Percentiles rank a stretch among this genome's conserved stretches.
These are phyloP conservation scores for Callaeas wilsoni DNA, from an alignment of 2,113 vertebrate genomes.

Conservation along the genomic window DNA sequence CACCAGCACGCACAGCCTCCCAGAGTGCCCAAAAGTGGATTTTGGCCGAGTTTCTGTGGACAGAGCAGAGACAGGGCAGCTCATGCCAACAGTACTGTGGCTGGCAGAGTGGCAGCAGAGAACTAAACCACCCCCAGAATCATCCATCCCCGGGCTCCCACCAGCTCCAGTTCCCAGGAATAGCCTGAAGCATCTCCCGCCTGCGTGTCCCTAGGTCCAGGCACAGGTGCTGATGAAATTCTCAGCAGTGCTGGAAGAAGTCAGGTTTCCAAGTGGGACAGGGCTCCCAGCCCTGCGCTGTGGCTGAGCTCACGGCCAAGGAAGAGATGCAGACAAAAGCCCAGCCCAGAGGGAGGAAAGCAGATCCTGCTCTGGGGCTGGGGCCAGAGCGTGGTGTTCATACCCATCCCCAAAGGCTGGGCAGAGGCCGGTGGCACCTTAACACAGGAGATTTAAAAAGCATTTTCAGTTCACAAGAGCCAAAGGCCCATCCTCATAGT, in stretches of 20 bases:
- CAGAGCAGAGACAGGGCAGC: not conserved
- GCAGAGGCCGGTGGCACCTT: not conserved
- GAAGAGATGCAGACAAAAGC: not conserved
- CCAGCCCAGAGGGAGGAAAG: not conserved
- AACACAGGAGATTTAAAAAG: not conserved
- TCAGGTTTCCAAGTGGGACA: fast-evolving
- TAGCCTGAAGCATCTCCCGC: not conserved
- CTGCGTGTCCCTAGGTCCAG: fast-evolving
- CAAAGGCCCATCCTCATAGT: not conserved
- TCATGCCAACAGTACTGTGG: not conserved
- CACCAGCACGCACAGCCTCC: not conserved
- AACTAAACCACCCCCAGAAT: not conserved
- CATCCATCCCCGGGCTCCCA: fast-evolving
- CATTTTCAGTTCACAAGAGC: not conserved
- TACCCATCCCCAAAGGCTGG: not conserved
- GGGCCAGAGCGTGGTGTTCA: fast-evolving
- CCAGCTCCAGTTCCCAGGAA: not conserved
- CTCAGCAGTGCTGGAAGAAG: not conserved
- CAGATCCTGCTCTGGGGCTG: not conserved
- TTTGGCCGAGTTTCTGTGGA: not conserved
- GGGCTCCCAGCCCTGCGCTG: fast-evolving
- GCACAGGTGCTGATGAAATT: not conserved
- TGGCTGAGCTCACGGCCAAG: fast-evolving
- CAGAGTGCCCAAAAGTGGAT: not conserved
- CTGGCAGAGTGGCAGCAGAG: not conserved